These are phyloP conservation scores for Poeciliopsis occidentalis DNA, from an alignment of 2,113 vertebrate genomes.

Conservation along the genomic window DNA sequence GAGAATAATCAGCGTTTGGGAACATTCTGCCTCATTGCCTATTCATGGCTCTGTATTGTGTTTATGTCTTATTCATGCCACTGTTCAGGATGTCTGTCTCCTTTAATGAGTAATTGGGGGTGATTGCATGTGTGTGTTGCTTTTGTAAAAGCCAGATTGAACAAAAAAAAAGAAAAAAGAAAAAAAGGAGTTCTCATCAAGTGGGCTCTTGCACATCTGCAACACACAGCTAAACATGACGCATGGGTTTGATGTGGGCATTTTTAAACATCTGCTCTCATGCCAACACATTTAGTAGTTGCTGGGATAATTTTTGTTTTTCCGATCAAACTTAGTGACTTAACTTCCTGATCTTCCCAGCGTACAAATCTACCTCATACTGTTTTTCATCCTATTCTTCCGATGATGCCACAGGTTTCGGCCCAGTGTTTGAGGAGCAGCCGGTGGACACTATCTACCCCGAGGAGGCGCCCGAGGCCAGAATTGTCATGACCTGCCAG, in stretches of 20 bases:
- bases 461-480: conserved; percentile 93
- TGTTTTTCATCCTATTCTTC: conserved; percentile 39
- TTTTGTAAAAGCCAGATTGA: conserved; percentile 44
- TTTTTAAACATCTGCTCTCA: conserved; percentile 19
- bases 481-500: conserved; percentile 91
- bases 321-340: not conserved
- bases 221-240: conserved; percentile 16
- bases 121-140: conserved; percentile 56
- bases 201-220: conserved; percentile 12
- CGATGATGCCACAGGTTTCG: conserved; percentile 90
- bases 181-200: not conserved
- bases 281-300: conserved; percentile 21
- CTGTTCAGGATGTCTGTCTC: conserved; percentile 57
- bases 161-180: not conserved
- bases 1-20: conserved; percentile 63
- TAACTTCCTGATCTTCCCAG: not conserved
- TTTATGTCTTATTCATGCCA: conserved; percentile 64
- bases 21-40: conserved; percentile 66
- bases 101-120: conserved; percentile 64
- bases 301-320: not conserved
- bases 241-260: conserved; percentile 19
- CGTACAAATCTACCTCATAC: conserved; percentile 5
- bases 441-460: conserved; percentile 95
- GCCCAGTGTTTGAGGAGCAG: conserved; percentile 96
- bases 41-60: conserved; percentile 65